Evolutionary conservation across 2,888 invertebrate genomes (phyloP).

Genomic region (Dryadula phaetusa): DNA sequence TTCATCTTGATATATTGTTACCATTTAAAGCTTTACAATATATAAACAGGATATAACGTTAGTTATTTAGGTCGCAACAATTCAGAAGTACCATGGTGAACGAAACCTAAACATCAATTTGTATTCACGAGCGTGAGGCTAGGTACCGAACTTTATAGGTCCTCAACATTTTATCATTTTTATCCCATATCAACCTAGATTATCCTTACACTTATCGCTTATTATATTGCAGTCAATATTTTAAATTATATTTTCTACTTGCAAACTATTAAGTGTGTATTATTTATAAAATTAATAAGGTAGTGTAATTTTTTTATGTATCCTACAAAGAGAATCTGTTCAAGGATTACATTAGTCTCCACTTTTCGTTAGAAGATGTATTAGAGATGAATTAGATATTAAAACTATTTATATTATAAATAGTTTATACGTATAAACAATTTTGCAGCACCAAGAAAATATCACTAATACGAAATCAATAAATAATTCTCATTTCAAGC

Average conservation of each 20-base stretch:
- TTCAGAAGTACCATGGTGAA: conserved; percentile 20
- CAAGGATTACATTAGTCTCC: no score
- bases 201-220: conserved; percentile 52
- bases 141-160: conserved; percentile 46
- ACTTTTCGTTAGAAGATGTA: no score
- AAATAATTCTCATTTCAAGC: neutral
- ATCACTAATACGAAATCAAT: no score
- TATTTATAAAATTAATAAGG: neutral
- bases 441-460: no score
- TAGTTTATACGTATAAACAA: no score
- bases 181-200: conserved; percentile 47
- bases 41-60: conserved; percentile 4
- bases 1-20: neutral
- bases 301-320: neutral
- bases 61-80: conserved; percentile 29
- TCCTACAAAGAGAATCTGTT: no score
- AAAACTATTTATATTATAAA: no score
- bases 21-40: neutral
- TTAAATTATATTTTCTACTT: neutral
- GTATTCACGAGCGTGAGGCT: conserved; percentile 65
- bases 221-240: conserved; percentile 23
- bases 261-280: neutral
- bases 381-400: no score
- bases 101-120: conserved; percentile 63
- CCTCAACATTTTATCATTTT: conserved; percentile 46